Base-by-base conservation (phyloP, 2,797 vertebrate genomes). In the Enteromius fasciolatus region DNA sequence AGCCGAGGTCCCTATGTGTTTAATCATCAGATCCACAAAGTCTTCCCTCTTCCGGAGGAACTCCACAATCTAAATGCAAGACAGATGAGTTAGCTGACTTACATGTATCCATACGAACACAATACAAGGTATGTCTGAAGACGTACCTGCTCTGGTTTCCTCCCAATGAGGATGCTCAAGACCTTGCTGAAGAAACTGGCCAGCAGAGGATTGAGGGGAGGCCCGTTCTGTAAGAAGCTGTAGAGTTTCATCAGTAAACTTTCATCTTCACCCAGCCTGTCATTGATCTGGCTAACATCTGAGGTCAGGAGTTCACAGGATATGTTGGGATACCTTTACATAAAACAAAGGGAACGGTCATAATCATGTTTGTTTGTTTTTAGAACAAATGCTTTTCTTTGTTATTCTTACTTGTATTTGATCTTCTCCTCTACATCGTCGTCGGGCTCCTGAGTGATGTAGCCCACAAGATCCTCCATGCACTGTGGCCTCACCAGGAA, bases 131-230 rank as follows among this genome's bases (percentile, higher is more conserved):
- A 18, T 50, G 77, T 41, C 4, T 36, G 28, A 39, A 1, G 17
- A 86, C 83, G 89, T 90, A 99, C 98, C 96, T 99, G 97, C 90
- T 99, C 98, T 80, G 98, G 98, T 90, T 99, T 99, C 89, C 98
- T 96, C 92, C 98, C 98, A 91, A 99, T 99, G 85, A 99, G 97
- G 91, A 99, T 99, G 90, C 98, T 99, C 86, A 99, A 93, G 88
- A 99, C 98, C 93, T 99, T 99, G 91, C 97, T 99, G 94, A 99
- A 99, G 93, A 99, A 99, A 92, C 98, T 99, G 92, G 98, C 97
- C 87, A 99, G 93, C 31, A 99, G 94, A 1, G 98, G 98, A 90
- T 99, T 99, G 84, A 99, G 93, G 76, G 97, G 98, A 0, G 96
- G 93, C 81, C 98, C 96, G 33, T 96, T 98, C 86, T 98, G 95